Conservation (phyloP, 2,888 invertebrate species). For the Chrysopilus asiliformis region DNA sequence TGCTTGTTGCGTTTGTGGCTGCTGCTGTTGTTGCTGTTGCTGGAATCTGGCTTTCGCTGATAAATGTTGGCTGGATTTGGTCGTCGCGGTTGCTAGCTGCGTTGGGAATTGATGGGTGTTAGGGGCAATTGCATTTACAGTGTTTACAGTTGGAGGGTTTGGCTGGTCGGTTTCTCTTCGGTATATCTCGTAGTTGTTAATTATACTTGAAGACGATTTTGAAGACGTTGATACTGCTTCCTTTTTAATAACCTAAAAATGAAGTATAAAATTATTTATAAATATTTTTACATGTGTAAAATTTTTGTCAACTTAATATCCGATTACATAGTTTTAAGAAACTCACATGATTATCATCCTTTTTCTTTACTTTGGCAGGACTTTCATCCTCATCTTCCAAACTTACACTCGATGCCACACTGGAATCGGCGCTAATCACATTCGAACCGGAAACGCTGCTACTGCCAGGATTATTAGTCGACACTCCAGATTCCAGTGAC, state of each 20-base stretch:
- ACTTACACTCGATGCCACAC: slow-evolving; percentile 37
- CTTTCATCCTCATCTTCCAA: slow-evolving; percentile 34
- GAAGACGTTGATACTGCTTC: slow-evolving; percentile 35
- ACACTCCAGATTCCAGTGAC: slow-evolving; percentile 33
- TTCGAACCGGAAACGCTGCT: slow-evolving; percentile 46
- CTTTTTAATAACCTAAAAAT: slow-evolving; percentile 30
- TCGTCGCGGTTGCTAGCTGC: slow-evolving; percentile 6
- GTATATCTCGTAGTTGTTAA: slow-evolving; percentile 27
- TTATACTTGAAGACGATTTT: slow-evolving; percentile 30
- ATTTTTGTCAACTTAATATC: no score
- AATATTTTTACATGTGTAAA: no score
- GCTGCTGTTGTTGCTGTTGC: slow-evolving; percentile 15
- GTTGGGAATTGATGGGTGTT: slow-evolving; percentile 10
- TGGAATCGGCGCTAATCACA: slow-evolving; percentile 41
- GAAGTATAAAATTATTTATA: background rate
- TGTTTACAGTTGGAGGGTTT: slow-evolving; percentile 2
- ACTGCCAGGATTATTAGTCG: slow-evolving; percentile 55
- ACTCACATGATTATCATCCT: slow-evolving; percentile 31
- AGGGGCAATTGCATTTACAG: slow-evolving; percentile 1
- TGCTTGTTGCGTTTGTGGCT: slow-evolving; percentile 16
- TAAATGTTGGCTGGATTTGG: slow-evolving; percentile 3
- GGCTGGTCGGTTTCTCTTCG: slow-evolving; percentile 15
- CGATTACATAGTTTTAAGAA: no score
- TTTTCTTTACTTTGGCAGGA: slow-evolving; percentile 35
- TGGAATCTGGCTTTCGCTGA: slow-evolving; percentile 13